Base-by-base conservation (phyloP, 2,888 invertebrate species). In the Ophonus ardosiacus region DNA sequence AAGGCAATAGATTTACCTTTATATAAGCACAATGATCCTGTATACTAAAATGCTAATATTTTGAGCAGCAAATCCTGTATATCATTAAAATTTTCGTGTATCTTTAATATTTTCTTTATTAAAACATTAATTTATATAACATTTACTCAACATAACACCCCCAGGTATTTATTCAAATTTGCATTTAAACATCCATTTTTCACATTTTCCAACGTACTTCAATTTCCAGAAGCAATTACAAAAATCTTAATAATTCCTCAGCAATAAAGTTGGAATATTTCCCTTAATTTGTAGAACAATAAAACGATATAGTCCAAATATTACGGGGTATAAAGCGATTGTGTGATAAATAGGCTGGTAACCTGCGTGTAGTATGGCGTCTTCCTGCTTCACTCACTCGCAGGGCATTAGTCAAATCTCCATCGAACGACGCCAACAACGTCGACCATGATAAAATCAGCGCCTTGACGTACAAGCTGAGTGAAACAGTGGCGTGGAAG, bases 321-420 rank as follows among this genome's bases (percentile, higher is more conserved):
- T 68, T 68, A 38, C 68, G n/a, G 24, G 10, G n/a, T 15, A 31
- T 31, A 68, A 68, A 63, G 40, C 38, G 61, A 79, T 79, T 63
- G 63, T 40, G 80, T 81, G 80, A 81, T 81, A 63, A 81, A 61
- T 81, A n/a, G 74, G 15, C 74, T 40, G 18, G 43, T 74, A 51
- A 51, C 43, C 43, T 51, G 43, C 10, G 43, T 51, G 13, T 13
- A 10, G 43, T 2, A 51, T 51, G 38, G 31, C 68, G n/a, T 68
- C 68, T 68, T 68, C 68, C 68, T 68, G 68, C 24, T 24, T 24
- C 21, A 24, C 63, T 43, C 74, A 17, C 17, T 10, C 74, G 51
- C 7, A 74, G 56, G 56, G 56, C 74, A 74, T 74, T 74, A 74
- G 51, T 74, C 74, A 74, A 74, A 74, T 74, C 43, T 56, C 74